Evolutionary conservation across 2,888 invertebrate species (phyloP), one percentile per base, ranked within the genome.

Genomic region (Timema podura): DNA sequence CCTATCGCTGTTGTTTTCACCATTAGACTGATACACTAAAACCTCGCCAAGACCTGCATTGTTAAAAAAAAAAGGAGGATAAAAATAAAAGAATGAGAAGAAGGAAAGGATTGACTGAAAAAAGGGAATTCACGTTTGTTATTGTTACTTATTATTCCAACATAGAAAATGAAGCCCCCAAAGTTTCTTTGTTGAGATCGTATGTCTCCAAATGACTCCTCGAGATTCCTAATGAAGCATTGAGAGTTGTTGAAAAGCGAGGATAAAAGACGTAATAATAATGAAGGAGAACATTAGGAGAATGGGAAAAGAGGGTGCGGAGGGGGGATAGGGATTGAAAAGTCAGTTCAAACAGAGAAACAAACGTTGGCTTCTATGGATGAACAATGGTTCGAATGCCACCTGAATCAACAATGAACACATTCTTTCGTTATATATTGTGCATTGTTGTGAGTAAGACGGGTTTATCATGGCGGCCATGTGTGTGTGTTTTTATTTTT

Each of bases 191-290:
- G 61, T 61, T 61, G 61, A 11, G 44, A 30, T 45, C 61, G 61
- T 45, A 61, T 61, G 61, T 61, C 61, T 61, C 61, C 45, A 70
- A 73, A 70, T 73, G 73, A 71, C 73, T 71, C 51, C 30, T 30
- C 68, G 70, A 73, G 73, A 71, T 71, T 73, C 68, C 73, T 73
- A 73, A 73, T 73, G 73, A 73, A 73, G 71, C 73, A 71, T 71
- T 71, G 72, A 70, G 70, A 66, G 13, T 15, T 54, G 15, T 47
- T 68, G 65, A 30, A 72, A 71, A 69, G 65, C 51, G 59, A 59
- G 49, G 67, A 49, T 66, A 64, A 68, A 65, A 71, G 54, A 46
- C 46, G 47, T 15, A 64, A 47, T 57, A 57, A 67, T 46, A 65
- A 65, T 65, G 61, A 45, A n/a, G 61, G 61, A 61, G 30, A 45